Evolutionary conservation across 2,888 invertebrate species (phyloP).

Genomic region (Octodonta nipae): DNA sequence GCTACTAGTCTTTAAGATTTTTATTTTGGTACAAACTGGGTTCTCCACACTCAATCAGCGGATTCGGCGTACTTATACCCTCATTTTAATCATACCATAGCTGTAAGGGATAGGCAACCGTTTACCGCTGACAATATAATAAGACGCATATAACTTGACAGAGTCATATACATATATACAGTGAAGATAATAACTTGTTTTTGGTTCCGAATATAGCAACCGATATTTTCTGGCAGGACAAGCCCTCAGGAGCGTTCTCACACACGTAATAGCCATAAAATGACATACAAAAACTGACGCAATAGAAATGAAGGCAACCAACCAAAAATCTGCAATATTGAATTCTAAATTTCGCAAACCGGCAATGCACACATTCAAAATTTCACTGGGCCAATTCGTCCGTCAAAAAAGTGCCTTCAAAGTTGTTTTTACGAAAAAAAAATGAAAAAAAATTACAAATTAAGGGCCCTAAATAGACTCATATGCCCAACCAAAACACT

Average conservation of each 20-base stretch:
- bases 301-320: constrained; percentile 71
- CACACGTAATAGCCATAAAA: constrained; percentile 57
- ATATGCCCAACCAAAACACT: constrained; percentile 50
- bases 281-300: constrained; percentile 56
- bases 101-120: no score
- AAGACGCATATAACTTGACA: no score
- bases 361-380: constrained; percentile 47
- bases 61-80: no score
- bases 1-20: no score
- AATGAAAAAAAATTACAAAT: constrained; percentile 47
- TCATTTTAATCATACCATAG: no score
- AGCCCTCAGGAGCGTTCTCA: constrained; percentile 47
- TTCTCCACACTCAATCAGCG: no score
- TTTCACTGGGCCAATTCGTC: constrained; percentile 84
- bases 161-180: no score
- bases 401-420: constrained; percentile 92
- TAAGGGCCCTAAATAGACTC: constrained; percentile 82
- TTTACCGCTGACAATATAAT: no score
- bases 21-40: no score
- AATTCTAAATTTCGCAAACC: constrained; percentile 24
- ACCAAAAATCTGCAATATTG: constrained; percentile 39
- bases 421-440: constrained; percentile 73
- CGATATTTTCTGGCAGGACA: constrained; percentile 23
- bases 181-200: no score
- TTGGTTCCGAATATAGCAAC: no score